A percentile compares a stretch with the other conserved stretches of the same genome.
phyloP scores from a whole-genome alignment of 2,888 invertebrate genomes.

The Nycteola revayana region DNA sequence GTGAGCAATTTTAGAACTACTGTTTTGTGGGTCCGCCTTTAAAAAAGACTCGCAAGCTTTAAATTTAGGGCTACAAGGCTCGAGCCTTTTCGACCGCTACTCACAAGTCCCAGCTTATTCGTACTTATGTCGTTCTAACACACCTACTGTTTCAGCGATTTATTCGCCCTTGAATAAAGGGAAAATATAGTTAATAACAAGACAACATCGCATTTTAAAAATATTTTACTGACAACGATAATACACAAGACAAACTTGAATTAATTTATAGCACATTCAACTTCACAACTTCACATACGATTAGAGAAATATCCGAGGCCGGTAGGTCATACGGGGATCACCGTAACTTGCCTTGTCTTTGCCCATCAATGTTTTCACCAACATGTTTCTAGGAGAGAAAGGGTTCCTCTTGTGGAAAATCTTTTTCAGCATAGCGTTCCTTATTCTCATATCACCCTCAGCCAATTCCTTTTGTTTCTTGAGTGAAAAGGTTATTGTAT shows the following conservation, averaged over 20 bases:
- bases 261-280: no score
- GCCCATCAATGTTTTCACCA: slow-evolving; percentile 60
- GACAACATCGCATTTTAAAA: no score
- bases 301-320: slow-evolving; percentile 58
- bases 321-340: slow-evolving; percentile 44
- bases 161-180: no score
- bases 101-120: no score
- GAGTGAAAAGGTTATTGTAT: slow-evolving; percentile 44
- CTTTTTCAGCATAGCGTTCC: slow-evolving; percentile 60
- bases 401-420: slow-evolving; percentile 67
- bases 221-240: slow-evolving; percentile 32
- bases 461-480: slow-evolving; percentile 54
- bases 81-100: no score
- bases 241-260: slow-evolving; percentile 20
- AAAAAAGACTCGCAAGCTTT: no score
- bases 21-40: no score
- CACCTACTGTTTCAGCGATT: no score
- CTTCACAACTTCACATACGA: slow-evolving; percentile 21
- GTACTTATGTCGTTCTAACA: no score
- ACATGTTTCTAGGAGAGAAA: slow-evolving; percentile 62
- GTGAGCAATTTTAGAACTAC: no score
- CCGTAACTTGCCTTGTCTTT: slow-evolving; percentile 60
- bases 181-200: no score
- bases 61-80: no score
- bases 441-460: slow-evolving; percentile 55